These are phyloP conservation scores for Dryocosmus kuriphilus DNA, from an alignment of 2,888 invertebrate genomes.

Conservation along the genomic window DNA sequence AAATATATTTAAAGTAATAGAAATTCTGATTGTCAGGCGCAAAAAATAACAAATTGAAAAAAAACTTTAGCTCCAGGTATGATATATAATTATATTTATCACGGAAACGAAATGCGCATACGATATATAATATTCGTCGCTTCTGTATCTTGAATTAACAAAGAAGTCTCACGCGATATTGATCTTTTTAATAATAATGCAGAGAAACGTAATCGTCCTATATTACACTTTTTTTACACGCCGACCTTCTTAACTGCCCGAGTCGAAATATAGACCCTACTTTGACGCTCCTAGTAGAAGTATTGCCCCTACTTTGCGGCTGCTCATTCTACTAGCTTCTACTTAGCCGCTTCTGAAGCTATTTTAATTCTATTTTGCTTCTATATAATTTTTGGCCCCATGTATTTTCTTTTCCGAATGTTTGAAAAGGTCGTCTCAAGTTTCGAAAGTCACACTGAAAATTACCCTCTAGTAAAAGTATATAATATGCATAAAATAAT, in stretches of 20 bases:
- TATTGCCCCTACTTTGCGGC: too few relatives aligned
- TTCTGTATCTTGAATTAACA: conserved; percentile 19
- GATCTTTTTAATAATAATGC: conserved; percentile 23
- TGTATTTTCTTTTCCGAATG: neutral
- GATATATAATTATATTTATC: neutral
- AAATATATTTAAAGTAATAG: too few relatives aligned
- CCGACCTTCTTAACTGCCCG: neutral
- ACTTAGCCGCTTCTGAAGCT: too few relatives aligned
- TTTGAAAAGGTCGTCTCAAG: neutral
- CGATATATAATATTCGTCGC: neutral
- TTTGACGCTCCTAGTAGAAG: too few relatives aligned
- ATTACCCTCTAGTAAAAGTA: neutral
- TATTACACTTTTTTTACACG: neutral
- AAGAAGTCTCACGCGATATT: conserved; percentile 31
- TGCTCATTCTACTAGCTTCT: too few relatives aligned
- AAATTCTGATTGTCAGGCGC: too few relatives aligned
- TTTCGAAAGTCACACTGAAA: neutral
- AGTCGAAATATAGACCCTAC: too few relatives aligned
- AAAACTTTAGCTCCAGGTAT: neutral
- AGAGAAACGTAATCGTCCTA: neutral
- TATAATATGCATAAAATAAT: neutral
- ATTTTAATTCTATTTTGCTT: too few relatives aligned
- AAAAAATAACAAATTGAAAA: too few relatives aligned
- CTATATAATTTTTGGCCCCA: too few relatives aligned
- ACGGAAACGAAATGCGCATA: neutral